These are phyloP conservation scores for Chrysocyon brachyurus DNA, from an alignment of 2,797 vertebrate genomes.

Conservation along the genomic window DNA sequence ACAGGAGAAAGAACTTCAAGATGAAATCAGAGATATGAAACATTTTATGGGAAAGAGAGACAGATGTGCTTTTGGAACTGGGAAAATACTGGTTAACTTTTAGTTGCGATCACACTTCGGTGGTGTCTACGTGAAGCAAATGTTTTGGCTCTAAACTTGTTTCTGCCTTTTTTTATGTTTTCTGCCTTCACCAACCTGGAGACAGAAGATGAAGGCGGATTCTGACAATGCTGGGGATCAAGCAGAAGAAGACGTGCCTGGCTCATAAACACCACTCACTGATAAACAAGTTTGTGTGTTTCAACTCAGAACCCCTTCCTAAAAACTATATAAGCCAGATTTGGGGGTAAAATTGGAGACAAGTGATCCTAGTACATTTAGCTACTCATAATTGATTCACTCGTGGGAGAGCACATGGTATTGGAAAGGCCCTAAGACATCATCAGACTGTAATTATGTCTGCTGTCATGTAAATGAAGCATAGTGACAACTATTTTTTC, in stretches of 20 bases:
- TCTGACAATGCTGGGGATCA: constrained; percentile 31
- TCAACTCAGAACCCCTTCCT: background rate
- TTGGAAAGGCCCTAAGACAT: background rate
- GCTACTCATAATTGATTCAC: background rate
- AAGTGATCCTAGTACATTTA: constrained; percentile 13
- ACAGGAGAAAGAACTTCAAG: constrained; percentile 47
- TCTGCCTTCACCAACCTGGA: constrained; percentile 69
- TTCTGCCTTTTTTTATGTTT: constrained; percentile 78
- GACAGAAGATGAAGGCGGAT: constrained; percentile 41
- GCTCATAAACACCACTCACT: background rate
- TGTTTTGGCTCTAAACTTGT: constrained; percentile 78
- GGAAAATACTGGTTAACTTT: constrained; percentile 83
- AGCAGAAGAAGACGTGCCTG: background rate
- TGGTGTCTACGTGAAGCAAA: constrained; percentile 79
- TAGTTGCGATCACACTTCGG: constrained; percentile 82
- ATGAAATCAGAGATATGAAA: constrained; percentile 61
- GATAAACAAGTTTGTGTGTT: constrained; percentile 21
- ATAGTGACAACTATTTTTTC: background rate
- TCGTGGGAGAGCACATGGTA: background rate
- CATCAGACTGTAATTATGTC: background rate
- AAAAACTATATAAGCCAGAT: background rate
- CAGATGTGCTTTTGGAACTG: constrained; percentile 76
- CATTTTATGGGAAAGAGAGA: constrained; percentile 56
- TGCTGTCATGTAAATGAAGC: background rate
- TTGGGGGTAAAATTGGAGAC: background rate